phyloP scores from a whole-genome alignment of 2,113 vertebrate species.

The Limnothrissa miodon region DNA sequence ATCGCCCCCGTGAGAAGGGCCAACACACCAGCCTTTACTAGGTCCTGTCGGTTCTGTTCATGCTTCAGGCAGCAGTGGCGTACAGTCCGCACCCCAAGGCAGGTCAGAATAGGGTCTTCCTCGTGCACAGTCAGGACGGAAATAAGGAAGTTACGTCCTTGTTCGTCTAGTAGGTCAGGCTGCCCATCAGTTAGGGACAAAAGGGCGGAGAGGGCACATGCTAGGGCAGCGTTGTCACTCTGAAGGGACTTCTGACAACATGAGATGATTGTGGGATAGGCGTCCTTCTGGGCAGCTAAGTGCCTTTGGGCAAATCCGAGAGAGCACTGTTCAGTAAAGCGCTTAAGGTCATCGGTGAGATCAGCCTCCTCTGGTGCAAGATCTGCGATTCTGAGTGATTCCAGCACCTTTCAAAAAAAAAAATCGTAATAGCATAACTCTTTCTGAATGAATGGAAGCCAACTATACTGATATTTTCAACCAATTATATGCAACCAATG shows the following conservation, averaged over 20 bases:
- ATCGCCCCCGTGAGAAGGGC: slow-evolving; percentile 71
- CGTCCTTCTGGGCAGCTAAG: slow-evolving; percentile 84
- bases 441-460: neutral
- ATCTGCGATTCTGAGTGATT: slow-evolving; percentile 67
- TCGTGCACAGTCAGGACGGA: slow-evolving; percentile 50
- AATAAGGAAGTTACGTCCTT: slow-evolving; percentile 78
- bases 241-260: slow-evolving; percentile 65
- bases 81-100: slow-evolving; percentile 65
- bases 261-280: slow-evolving; percentile 80
- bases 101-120: slow-evolving; percentile 49
- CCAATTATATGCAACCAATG: neutral
- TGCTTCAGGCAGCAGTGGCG: slow-evolving; percentile 86
- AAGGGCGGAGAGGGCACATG: slow-evolving; percentile 70
- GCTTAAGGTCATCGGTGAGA: slow-evolving; percentile 52
- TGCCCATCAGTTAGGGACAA: slow-evolving; percentile 81
- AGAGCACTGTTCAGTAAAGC: slow-evolving; percentile 78
- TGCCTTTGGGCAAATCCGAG: slow-evolving; percentile 77
- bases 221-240: slow-evolving; percentile 52
- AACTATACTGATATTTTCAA: neutral
- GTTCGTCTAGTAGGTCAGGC: slow-evolving; percentile 82
- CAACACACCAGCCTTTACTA: slow-evolving; percentile 78
- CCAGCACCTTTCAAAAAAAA: slow-evolving; percentile 71
- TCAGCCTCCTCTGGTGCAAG: slow-evolving; percentile 38
- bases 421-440: neutral
- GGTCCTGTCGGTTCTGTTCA: slow-evolving; percentile 85